phyloP scores from a whole-genome alignment of 2,113 vertebrate genomes.

The Neogobius melanostomus region DNA sequence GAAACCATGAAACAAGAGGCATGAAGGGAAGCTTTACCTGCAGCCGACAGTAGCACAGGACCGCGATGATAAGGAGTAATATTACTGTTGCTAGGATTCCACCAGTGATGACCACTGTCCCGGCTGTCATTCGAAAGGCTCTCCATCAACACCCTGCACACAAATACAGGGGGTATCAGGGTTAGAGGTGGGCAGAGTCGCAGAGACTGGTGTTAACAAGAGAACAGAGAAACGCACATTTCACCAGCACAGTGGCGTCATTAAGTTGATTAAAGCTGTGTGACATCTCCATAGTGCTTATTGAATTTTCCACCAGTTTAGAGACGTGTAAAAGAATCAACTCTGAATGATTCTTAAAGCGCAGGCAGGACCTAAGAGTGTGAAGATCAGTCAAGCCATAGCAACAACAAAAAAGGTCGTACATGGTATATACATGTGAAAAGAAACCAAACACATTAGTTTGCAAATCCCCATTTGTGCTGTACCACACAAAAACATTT shows the following conservation, averaged over 20 bases:
- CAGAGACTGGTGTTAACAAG: not conserved
- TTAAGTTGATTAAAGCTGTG: constrained; percentile 68
- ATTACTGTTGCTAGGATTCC: constrained; percentile 99
- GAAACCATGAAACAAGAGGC: too few relatives aligned
- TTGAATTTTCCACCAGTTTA: constrained; percentile 64
- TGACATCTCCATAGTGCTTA: constrained; percentile 60
- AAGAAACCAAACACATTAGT: constrained; percentile 17
- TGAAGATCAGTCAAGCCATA: not conserved
- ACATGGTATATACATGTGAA: too few relatives aligned
- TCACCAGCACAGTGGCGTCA: constrained; percentile 60
- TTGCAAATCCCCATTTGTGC: not conserved
- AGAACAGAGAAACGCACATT: constrained; percentile 42
- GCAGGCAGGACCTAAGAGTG: constrained; percentile 38
- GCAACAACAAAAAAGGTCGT: too few relatives aligned
- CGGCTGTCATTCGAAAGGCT: constrained; percentile 99
- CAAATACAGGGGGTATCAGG: constrained; percentile 10
- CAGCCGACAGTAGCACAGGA: constrained; percentile 97
- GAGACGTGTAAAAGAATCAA: constrained; percentile 68
- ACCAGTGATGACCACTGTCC: constrained; percentile 99
- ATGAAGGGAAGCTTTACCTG: constrained; percentile 79
- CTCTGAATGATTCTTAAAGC: constrained; percentile 50
- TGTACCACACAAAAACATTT: too few relatives aligned
- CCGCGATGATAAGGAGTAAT: constrained; percentile 95
- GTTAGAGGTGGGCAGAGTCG: not conserved
- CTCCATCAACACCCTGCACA: constrained; percentile 90